phyloP scores from a whole-genome alignment of 2,113 vertebrate species.

The Pseudolaguvia tuberculata region DNA sequence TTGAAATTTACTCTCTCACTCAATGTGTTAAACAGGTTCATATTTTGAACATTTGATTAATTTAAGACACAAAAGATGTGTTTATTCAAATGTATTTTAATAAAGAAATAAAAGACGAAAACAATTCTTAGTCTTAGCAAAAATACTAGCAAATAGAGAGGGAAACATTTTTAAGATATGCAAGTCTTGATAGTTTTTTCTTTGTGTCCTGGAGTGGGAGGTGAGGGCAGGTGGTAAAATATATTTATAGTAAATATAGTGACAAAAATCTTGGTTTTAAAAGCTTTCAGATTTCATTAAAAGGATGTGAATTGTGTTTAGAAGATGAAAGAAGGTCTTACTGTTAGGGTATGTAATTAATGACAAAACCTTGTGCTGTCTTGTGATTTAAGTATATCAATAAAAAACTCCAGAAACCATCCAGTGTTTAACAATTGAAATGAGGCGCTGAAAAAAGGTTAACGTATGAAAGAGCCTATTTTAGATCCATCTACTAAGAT shows the following conservation, averaged over 20 bases:
- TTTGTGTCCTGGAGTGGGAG: not conserved
- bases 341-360: no score
- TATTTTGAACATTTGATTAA: not conserved
- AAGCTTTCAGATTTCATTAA: no score
- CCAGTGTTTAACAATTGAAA: not conserved
- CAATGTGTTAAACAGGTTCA: not conserved
- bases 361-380: not conserved
- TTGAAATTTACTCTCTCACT: no score
- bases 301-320: no score
- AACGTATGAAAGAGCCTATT: no score
- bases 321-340: no score
- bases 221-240: not conserved
- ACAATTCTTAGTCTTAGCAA: not conserved
- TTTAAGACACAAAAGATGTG: not conserved
- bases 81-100: not conserved
- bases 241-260: not conserved
- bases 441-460: not conserved
- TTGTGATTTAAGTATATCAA: not conserved
- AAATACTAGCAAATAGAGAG: not conserved
- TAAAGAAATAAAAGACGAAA: not conserved
- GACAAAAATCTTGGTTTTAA: no score
- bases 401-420: not conserved
- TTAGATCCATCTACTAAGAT: no score
- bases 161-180: not conserved
- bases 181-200: not conserved